Base-by-base conservation (phyloP, 1,140 invertebrate genomes). In the Conus betulinus region DNA sequence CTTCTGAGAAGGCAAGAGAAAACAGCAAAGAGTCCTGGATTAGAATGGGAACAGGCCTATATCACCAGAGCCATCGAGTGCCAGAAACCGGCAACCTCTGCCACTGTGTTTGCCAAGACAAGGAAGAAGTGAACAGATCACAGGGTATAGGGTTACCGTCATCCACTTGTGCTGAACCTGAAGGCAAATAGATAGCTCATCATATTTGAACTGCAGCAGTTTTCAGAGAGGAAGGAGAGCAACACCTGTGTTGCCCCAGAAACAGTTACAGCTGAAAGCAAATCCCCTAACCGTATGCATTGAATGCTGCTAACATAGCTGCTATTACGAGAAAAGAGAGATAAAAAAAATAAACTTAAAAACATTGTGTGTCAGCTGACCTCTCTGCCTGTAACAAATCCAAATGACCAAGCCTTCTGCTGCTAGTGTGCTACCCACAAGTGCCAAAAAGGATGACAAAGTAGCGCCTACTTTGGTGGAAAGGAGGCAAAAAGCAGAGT, bases 331-430 rank as follows among this genome's bases (percentile, higher is more conserved):
- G 79, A 81, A 23, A 51, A 81, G n/a, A 23, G 79, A 81, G 51
- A 81, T 81, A n/a, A n/a, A n/a, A n/a, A n/a, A 0, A 51, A 39
- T 17, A 81, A 81, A 81, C 79, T 81, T 6, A 81, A 81, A 23
- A 17, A 81, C 79, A 81, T 81, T 55, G 79, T 81, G 51, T 81
- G 76, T 17, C 25, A 78, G 76, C 39, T 78, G 76, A 51, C 76
- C 7, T 27, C 11, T 51, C 23, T 53, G 79, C 79, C 79, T 81
- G 39, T 23, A 10, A 81, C 52, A 25, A 23, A 78, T n/a, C 76
- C 67, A 20, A n/a, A 20, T n/a, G 67, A 71, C 20, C n/a, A 20
- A 23, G 20, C 67, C 6, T 7, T 20, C 67, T 6, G 11, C 20
- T 7, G 23, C 67, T n/a, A 20, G 11, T n/a, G 67, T n/a, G 6